phyloP scores from a whole-genome alignment of 2,888 invertebrate species.

The Euspilapteryx auroguttella region DNA sequence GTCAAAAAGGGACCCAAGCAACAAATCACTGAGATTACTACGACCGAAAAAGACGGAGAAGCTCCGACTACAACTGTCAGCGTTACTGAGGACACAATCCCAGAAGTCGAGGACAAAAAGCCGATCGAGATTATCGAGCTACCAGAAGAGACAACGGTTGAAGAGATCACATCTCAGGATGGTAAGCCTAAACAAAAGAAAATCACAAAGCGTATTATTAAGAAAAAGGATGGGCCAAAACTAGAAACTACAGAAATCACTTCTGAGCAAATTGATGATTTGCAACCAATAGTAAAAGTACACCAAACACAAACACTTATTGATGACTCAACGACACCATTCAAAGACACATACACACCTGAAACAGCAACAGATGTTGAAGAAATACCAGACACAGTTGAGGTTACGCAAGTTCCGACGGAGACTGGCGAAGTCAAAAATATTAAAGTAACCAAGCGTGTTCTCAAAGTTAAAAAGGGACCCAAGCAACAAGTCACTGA shows the following conservation, averaged over 20 bases:
- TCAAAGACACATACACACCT: conserved; percentile 5
- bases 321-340: conserved; percentile 9
- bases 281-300: conserved; percentile 13
- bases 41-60: conserved; percentile 21
- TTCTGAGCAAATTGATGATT: conserved; percentile 20
- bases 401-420: conserved; percentile 29
- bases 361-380: not conserved
- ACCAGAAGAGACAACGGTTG: conserved; percentile 19
- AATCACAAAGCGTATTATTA: conserved; percentile 18
- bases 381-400: conserved; percentile 20
- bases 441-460: conserved; percentile 10
- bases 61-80: conserved; percentile 17
- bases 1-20: conserved; percentile 29
- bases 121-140: conserved; percentile 12
- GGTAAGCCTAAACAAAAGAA: conserved; percentile 15
- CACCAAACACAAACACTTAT: conserved; percentile 9
- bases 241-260: conserved; percentile 24
- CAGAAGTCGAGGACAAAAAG: conserved; percentile 18
- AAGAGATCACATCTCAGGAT: conserved; percentile 9
- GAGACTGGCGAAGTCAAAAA: conserved; percentile 21
- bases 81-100: conserved; percentile 20
- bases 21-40: conserved; percentile 38
- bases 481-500: conserved; percentile 33
- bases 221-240: conserved; percentile 19
- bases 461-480: conserved; percentile 26